phyloP scores from a whole-genome alignment of 2,888 invertebrate species.

The Homarus gammarus region DNA sequence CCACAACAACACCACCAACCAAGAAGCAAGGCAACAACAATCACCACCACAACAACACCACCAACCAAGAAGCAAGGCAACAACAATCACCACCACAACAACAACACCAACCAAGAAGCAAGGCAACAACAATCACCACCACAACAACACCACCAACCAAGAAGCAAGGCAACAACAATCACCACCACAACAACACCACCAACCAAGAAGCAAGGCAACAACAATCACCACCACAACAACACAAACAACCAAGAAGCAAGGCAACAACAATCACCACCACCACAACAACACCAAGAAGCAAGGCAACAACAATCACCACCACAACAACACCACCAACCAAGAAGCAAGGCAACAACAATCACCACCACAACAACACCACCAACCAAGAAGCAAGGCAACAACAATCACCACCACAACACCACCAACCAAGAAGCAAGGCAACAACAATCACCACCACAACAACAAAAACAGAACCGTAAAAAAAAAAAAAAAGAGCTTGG shows the following conservation, averaged over 20 bases:
- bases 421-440: conserved; percentile 24
- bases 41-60: too few relatives aligned
- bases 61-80: too few relatives aligned
- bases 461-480: conserved; percentile 23
- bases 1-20: too few relatives aligned
- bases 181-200: background rate
- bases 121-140: too few relatives aligned
- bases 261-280: background rate
- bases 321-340: too few relatives aligned
- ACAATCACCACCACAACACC: background rate
- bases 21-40: too few relatives aligned
- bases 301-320: background rate
- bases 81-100: too few relatives aligned
- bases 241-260: background rate
- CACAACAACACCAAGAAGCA: background rate
- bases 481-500: conserved; percentile 33
- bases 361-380: background rate
- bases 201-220: background rate
- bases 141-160: too few relatives aligned
- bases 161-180: background rate
- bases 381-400: background rate
- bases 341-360: background rate
- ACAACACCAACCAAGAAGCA: too few relatives aligned
- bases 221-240: background rate
- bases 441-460: background rate